Evolutionary conservation across 92 coral and sea anemone genomes (phyloP), one percentile per base, ranked within the genome.

Genomic region (Diadumene lineata): DNA sequence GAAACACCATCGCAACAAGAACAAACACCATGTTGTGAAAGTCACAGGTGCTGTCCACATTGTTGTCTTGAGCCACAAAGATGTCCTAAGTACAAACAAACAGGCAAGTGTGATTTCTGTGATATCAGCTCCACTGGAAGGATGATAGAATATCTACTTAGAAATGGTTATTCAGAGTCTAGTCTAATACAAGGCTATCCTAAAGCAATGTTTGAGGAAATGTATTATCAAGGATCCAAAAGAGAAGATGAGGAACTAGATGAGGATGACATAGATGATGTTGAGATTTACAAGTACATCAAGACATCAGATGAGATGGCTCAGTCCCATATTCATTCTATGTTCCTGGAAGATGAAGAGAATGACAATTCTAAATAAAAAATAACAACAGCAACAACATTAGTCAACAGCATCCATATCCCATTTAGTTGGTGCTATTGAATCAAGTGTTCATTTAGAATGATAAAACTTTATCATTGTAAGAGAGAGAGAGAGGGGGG

Each of bases 221-320:
- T 33, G 61, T 48, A 28, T 3, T 26, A 50, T 9, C 64, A 53
- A 21, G 89, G 73, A 11, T 64, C 84, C 8, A 79, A 86, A 0
- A 81, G 81, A 15, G 96, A 84, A 24, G 28, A 85, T 38, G 68
- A 66, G n/a, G 92, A 90, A 15, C 85, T 87, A 2, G 89, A 87
- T 81, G 89, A 87, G 30, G 63, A 66, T 19, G 96, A 90, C 68
- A 90, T 90, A 29, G 76, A 79, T 34, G 89, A 90, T 6, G n/a
- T 22, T 32, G 87, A 84, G n/a, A 76, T 90, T 60, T 85, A 86
- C 31, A 73, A 66, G 46, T 86, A 90, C 21, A 68, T 78, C 43
- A 78, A 56, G 43, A 38, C 24, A 27, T 33, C 33, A 2, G 10
- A 44, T 32, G 81, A 76, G 24, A 27, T 48, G 28, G 65, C 11